Evolutionary conservation across 2,888 invertebrate species (phyloP).

Genomic region (Cryptophagus acutangulus): DNA sequence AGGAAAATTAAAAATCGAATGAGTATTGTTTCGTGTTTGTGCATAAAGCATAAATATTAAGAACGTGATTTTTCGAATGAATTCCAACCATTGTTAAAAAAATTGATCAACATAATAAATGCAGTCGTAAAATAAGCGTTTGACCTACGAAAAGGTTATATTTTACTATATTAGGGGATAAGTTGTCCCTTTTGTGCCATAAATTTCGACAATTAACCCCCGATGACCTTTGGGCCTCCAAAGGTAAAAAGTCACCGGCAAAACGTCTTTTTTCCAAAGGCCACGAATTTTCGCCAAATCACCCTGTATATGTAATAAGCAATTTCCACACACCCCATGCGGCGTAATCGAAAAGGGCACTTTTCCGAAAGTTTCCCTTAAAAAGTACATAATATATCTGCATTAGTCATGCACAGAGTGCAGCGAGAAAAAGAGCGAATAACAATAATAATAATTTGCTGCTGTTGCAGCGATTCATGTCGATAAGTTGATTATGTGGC

Average conservation of each 20-base stretch:
- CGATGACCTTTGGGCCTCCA: constrained; percentile 43
- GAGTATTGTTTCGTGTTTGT: too few relatives aligned
- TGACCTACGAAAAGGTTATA: constrained; percentile 46
- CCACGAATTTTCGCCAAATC: too few relatives aligned
- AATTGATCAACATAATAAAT: too few relatives aligned
- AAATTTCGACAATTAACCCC: constrained; percentile 47
- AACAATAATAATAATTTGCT: too few relatives aligned
- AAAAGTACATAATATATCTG: constrained; percentile 15
- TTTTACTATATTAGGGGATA: constrained; percentile 45
- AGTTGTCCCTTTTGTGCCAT: constrained; percentile 46
- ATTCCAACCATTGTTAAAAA: too few relatives aligned
- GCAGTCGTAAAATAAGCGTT: constrained; percentile 30
- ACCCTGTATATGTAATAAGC: neutral
- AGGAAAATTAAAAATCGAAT: too few relatives aligned
- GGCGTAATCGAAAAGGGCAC: neutral
- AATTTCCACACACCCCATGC: neutral
- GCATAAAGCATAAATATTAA: too few relatives aligned
- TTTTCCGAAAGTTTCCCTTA: constrained; percentile 4
- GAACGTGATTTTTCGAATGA: too few relatives aligned
- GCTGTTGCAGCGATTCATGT: too few relatives aligned
- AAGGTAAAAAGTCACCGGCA: constrained; percentile 42
- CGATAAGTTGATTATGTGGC: constrained; percentile 1
- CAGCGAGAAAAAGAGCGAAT: too few relatives aligned
- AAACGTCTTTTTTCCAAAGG: constrained; percentile 31
- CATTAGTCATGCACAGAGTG: constrained; percentile 32